These are phyloP conservation scores for Oncorhynchus masou DNA, from an alignment of 2,113 vertebrate genomes.

Conservation along the genomic window DNA sequence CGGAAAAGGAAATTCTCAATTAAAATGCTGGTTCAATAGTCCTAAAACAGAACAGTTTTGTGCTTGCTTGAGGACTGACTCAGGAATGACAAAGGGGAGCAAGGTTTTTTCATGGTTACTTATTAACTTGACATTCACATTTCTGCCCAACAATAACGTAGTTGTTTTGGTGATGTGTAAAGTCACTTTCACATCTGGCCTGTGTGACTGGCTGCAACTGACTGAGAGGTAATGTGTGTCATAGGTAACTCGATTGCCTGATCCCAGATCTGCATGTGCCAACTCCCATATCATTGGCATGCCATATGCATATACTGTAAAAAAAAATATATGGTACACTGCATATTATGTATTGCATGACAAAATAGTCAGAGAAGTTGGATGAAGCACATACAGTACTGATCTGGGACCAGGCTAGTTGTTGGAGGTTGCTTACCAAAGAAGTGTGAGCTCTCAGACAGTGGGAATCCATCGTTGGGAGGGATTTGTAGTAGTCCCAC, in stretches of 20 bases:
- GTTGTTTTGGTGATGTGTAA: constrained; percentile 44
- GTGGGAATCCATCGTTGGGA: constrained; percentile 81
- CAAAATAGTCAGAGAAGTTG: background rate
- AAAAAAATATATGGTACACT: no score
- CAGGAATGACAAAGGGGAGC: constrained; percentile 64
- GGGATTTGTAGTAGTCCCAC: constrained; percentile 84
- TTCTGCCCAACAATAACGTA: constrained; percentile 53
- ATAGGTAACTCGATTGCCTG: background rate
- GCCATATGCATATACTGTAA: no score
- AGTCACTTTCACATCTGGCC: constrained; percentile 13
- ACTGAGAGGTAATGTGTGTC: background rate
- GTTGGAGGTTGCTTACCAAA: constrained; percentile 80
- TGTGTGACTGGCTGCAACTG: background rate
- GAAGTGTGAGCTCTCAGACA: constrained; percentile 82
- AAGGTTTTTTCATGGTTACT: constrained; percentile 90
- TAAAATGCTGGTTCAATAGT: constrained; percentile 15
- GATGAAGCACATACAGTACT: no score
- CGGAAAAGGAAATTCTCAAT: background rate
- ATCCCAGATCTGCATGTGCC: background rate
- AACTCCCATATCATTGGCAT: no score
- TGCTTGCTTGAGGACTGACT: constrained; percentile 70
- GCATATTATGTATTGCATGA: no score
- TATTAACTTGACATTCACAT: constrained; percentile 82
- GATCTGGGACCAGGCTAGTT: background rate
- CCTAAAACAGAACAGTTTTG: constrained; percentile 48